Evolutionary conservation across 1,140 invertebrate species (phyloP).

Genomic region (Heliconius eleuchia): DNA sequence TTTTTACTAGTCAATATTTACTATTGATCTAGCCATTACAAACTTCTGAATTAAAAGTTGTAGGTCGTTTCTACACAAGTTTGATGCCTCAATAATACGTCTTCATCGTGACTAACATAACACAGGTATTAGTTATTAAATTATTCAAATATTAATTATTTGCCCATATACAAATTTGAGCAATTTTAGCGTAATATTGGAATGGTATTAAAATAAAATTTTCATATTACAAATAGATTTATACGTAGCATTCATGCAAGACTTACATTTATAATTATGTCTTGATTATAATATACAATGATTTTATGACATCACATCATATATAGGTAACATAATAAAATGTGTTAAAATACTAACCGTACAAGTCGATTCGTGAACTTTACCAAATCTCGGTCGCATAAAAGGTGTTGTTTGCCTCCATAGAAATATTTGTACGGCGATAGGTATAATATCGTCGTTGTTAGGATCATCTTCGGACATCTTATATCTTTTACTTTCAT

Average conservation of each 20-base stretch:
- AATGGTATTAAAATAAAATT: not conserved
- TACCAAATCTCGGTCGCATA: constrained; percentile 95
- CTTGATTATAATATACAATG: not conserved
- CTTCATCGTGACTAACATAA: too few species aligned
- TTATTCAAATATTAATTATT: not conserved
- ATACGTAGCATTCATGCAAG: not conserved
- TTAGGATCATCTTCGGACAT: constrained; percentile 81
- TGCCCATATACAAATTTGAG: not conserved
- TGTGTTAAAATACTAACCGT: constrained; percentile 84
- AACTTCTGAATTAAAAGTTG: not conserved
- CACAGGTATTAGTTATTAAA: too few species aligned
- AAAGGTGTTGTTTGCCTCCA: constrained; percentile 98
- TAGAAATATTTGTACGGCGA: constrained; percentile 98
- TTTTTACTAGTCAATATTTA: too few species aligned
- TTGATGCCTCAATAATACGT: not conserved
- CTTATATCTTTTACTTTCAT: constrained; percentile 66
- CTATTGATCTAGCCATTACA: not conserved
- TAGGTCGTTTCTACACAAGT: too few species aligned
- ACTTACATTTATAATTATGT: not conserved
- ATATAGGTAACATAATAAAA: not conserved
- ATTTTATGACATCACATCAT: not conserved
- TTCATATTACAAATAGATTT: not conserved
- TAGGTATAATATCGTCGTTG: constrained; percentile 92
- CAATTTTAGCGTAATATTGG: not conserved
- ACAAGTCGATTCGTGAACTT: constrained; percentile 97